These are phyloP conservation scores for Drosophila paulistorum DNA, from an alignment of 1,140 invertebrate species.

Conservation along the genomic window DNA sequence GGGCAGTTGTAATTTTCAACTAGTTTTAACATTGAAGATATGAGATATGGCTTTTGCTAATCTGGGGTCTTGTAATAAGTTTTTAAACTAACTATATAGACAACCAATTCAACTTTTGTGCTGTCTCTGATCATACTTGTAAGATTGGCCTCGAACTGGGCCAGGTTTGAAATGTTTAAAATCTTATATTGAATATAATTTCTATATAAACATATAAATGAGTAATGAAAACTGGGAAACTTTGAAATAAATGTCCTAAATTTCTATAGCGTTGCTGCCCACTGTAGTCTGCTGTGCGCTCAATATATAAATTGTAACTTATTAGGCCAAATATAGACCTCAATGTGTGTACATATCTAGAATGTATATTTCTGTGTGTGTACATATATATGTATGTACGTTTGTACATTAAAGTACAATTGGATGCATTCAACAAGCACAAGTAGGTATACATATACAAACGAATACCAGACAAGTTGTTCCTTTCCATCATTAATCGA, in stretches of 20 bases:
- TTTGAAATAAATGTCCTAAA: not conserved
- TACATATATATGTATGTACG: not conserved
- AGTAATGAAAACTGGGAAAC: not conserved
- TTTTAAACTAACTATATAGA: no score
- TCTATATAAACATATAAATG: not conserved
- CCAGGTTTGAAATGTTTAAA: not conserved
- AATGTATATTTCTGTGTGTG: conserved; percentile 2
- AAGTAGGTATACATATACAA: not conserved
- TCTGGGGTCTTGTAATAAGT: no score
- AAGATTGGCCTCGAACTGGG: no score
- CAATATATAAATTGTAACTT: conserved; percentile 8
- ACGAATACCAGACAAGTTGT: conserved; percentile 1
- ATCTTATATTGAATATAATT: not conserved
- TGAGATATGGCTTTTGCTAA: no score
- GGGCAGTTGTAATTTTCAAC: no score
- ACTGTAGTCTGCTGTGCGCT: conserved; percentile 5
- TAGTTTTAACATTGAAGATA: no score
- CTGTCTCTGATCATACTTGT: no score
- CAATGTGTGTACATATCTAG: conserved; percentile 18
- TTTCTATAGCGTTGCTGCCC: not conserved
- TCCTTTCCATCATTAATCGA: conserved; percentile 14
- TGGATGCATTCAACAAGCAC: conserved; percentile 12
- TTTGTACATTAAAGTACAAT: conserved; percentile 12
- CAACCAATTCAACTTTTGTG: no score
- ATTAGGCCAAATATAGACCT: conserved; percentile 19